These are phyloP conservation scores for Phortica magna DNA, from an alignment of 2,888 invertebrate species.

Conservation along the genomic window DNA sequence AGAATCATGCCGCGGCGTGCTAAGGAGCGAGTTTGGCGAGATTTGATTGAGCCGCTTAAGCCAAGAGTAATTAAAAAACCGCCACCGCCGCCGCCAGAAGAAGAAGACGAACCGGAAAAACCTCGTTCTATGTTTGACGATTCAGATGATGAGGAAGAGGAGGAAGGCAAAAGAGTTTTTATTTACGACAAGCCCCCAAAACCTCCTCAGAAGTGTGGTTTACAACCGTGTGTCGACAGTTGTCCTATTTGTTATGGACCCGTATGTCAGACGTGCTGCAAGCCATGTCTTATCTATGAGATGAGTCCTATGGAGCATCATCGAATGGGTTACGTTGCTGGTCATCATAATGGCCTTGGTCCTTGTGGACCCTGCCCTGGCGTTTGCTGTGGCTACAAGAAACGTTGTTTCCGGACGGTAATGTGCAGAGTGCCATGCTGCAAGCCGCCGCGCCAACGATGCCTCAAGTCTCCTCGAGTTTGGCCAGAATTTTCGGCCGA, in stretches of 20 bases:
- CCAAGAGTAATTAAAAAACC: neutral
- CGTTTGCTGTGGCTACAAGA: neutral
- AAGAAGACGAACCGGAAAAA: neutral
- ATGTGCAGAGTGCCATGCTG: neutral
- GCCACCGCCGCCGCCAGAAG: neutral
- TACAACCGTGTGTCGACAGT: neutral
- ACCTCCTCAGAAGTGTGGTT: slow-evolving; percentile 14
- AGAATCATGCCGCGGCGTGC: neutral
- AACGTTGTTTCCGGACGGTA: neutral
- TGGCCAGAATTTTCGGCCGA: neutral
- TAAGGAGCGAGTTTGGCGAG: slow-evolving; percentile 7
- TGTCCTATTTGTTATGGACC: no score
- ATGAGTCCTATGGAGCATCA: slow-evolving; percentile 2
- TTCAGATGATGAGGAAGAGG: neutral
- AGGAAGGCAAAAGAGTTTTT: neutral
- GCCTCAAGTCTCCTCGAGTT: neutral
- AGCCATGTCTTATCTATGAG: neutral
- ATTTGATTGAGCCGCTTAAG: neutral
- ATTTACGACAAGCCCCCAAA: slow-evolving; percentile 27
- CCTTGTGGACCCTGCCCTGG: neutral
- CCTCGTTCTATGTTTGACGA: neutral
- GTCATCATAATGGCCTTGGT: slow-evolving; percentile 13
- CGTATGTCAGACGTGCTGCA: neutral
- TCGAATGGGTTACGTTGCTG: neutral
- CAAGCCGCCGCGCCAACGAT: neutral